Evolutionary conservation across 2,888 invertebrate genomes (phyloP), one percentile per base, ranked within the genome.

Genomic region (Microctonus aethiopoides): DNA sequence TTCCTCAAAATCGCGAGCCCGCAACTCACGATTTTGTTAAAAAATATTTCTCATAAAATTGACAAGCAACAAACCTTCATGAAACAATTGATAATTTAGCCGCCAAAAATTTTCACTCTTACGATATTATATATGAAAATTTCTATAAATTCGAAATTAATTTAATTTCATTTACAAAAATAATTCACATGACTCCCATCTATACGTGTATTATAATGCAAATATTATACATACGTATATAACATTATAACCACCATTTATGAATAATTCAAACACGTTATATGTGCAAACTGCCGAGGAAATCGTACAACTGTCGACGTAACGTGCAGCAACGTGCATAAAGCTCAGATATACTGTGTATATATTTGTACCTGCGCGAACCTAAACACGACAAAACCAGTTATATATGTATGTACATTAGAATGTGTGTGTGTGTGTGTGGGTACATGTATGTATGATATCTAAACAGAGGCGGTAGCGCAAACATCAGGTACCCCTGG

Each of bases 371-470:
- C 68, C 68, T 69, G 68, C 46, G 16, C 5, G 16, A 46, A 46
- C 16, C 64, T 32, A 32, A 57, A 62, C 64, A 69, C 59, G 51
- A 57, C 68, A 69, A 69, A 64, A 69, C 64, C 64, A 69, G 29
- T 29, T 24, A 39, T 9, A 26, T 13, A 24, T 10, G 26, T n/a
- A 54, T 29, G 20, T 7, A 16, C 16, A 39, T 39, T n/a, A 4
- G 13, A 1, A n/a, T 46, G 16, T 29, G 29, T 5, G 29, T 29
- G 29, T 29, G 29, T 29, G 29, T 29, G 16, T 20, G 16, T 57
- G 13, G 4, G 13, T 24, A 54, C n/a, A 54, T 54, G 13, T 26
- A 26, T 57, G 34, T 34, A 29, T 29, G 16, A n/a, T 1, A 34
- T 26, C 13, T 56, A 26, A 56, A 56, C 4, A 29, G 6, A 22